A percentile compares a stretch with the other conserved stretches of the same genome.
phyloP scores from a whole-genome alignment of 2,113 vertebrate species.

The Leptodactylus fuscus region DNA sequence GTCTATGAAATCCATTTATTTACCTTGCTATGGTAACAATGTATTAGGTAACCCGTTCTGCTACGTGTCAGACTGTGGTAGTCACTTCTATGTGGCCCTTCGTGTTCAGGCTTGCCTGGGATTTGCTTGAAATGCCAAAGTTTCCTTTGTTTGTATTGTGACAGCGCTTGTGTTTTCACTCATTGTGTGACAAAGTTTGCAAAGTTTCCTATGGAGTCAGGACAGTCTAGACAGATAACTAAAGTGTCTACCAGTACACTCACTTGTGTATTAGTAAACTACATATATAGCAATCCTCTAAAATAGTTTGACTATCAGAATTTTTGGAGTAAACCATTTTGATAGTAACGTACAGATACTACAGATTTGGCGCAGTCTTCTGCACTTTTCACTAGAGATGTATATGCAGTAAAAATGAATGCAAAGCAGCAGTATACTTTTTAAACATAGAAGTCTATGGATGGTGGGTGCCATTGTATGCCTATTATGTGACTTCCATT shows the following conservation, averaged over 20 bases:
- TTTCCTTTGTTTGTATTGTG: not conserved
- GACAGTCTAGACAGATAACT: not conserved
- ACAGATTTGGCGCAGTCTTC: no score
- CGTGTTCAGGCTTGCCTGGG: slow-evolving; percentile 4
- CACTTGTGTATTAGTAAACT: not conserved
- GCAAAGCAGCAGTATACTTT: no score
- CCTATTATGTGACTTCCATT: no score
- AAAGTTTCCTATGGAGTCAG: not conserved
- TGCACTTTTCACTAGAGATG: no score
- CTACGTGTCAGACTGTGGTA: slow-evolving; percentile 6
- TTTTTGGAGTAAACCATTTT: no score
- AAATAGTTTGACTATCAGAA: not conserved
- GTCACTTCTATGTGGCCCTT: not conserved
- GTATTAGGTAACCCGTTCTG: not conserved
- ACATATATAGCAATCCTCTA: not conserved
- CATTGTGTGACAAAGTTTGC: not conserved
- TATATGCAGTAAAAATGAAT: no score
- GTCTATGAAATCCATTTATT: not conserved
- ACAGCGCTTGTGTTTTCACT: not conserved
- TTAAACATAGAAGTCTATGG: no score
- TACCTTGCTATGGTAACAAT: slow-evolving; percentile 18
- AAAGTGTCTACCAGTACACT: not conserved
- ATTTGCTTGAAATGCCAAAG: not conserved
- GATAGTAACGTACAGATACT: no score
- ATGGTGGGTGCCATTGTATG: no score